Conservation (phyloP, 2,797 vertebrate genomes). For the Anguilla megastoma region DNA sequence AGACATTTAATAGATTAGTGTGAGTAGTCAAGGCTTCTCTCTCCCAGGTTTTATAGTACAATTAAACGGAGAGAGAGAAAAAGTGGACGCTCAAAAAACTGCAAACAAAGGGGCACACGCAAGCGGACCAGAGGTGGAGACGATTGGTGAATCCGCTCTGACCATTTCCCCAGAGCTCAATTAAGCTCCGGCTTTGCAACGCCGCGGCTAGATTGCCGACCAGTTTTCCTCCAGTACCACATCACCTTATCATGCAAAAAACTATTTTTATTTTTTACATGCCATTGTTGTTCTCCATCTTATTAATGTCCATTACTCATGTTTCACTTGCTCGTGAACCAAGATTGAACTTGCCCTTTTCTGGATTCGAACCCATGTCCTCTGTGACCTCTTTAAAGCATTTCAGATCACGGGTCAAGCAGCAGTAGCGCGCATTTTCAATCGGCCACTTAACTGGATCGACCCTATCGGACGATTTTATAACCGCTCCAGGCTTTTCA, state of each 20-base stretch:
- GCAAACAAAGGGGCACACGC: background rate
- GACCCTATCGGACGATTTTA: too few species aligned
- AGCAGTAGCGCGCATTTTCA: background rate
- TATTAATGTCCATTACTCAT: background rate
- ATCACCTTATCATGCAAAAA: background rate
- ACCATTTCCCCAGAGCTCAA: conserved; percentile 15
- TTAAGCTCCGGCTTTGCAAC: conserved; percentile 11
- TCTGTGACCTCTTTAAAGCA: background rate
- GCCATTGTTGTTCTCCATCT: background rate
- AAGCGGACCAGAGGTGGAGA: background rate
- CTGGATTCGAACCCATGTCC: background rate
- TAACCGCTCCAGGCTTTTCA: background rate
- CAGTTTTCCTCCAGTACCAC: background rate
- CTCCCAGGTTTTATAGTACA: background rate
- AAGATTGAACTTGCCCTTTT: background rate
- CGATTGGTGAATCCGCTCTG: background rate
- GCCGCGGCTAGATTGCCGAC: background rate
- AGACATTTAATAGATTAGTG: background rate
- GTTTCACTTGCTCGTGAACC: background rate
- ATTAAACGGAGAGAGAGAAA: background rate
- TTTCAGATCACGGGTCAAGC: background rate
- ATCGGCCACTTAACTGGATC: background rate
- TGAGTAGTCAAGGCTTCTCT: background rate
- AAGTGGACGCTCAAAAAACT: background rate
- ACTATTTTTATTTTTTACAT: background rate